A percentile compares a stretch with the other conserved stretches of the same genome.
These are phyloP conservation scores for Phrixothrix hirtus DNA, from an alignment of 2,888 invertebrate species.

Conservation along the genomic window DNA sequence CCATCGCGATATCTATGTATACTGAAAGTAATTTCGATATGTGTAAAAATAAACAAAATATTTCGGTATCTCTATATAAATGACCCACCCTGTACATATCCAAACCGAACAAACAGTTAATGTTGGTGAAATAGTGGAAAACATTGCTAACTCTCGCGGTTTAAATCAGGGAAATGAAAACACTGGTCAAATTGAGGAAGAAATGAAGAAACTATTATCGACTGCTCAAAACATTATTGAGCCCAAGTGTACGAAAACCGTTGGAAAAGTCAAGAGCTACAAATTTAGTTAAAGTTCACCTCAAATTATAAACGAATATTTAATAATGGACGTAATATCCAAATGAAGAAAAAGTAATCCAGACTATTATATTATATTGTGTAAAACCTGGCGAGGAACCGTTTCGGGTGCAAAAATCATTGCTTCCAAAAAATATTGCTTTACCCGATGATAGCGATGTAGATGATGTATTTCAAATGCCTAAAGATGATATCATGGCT, in stretches of 20 bases:
- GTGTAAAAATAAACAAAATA: too few species aligned
- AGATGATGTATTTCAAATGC: constrained; percentile 10
- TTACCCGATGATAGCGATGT: constrained; percentile 15
- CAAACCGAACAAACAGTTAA: not conserved
- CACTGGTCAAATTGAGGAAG: constrained; percentile 2
- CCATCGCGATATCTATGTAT: too few species aligned
- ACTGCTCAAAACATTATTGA: constrained; percentile 49
- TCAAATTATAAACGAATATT: constrained; percentile 44
- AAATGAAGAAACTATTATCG: constrained; percentile 43
- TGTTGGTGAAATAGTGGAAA: not conserved
- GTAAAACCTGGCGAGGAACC: constrained; percentile 26
- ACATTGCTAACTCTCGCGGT: too few species aligned
- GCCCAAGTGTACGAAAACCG: constrained; percentile 50
- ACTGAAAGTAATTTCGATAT: too few species aligned
- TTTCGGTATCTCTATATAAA: too few species aligned
- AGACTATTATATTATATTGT: constrained; percentile 40
- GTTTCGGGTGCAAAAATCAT: constrained; percentile 6
- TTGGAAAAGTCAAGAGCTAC: constrained; percentile 55
- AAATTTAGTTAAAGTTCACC: constrained; percentile 53
- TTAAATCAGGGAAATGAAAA: not conserved
- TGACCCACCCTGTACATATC: too few species aligned
- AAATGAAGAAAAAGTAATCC: constrained; percentile 42
- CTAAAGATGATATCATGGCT: constrained; percentile 18
- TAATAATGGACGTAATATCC: constrained; percentile 37
- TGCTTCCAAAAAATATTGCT: constrained; percentile 18